These are phyloP conservation scores for Cheilosia vulpina DNA, from an alignment of 2,888 invertebrate species.

Conservation along the genomic window DNA sequence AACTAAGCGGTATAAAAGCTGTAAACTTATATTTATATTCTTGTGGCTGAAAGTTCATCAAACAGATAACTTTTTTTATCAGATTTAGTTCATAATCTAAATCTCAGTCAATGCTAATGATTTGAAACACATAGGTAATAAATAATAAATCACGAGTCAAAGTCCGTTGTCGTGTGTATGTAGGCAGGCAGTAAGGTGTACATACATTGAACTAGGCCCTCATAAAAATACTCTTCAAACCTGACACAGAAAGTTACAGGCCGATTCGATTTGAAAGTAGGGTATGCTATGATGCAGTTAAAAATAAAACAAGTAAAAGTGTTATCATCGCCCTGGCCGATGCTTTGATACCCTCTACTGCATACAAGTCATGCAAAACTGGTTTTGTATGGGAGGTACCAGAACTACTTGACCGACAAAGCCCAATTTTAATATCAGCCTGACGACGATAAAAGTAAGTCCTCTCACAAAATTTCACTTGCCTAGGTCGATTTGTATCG, in stretches of 20 bases:
- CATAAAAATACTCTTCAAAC: constrained; percentile 7
- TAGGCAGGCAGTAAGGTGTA: neutral
- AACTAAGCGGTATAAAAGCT: constrained; percentile 12
- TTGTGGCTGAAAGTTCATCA: neutral
- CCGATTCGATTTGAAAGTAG: neutral
- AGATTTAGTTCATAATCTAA: constrained; percentile 33
- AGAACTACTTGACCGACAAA: no score
- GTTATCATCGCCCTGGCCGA: no score
- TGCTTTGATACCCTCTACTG: no score
- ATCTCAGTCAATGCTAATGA: constrained; percentile 32
- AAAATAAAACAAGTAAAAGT: no score
- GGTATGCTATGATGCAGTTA: neutral
- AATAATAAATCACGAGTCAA: constrained; percentile 11
- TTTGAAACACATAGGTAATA: constrained; percentile 6
- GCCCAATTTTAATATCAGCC: no score
- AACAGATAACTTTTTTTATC: constrained; percentile 24
- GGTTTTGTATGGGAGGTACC: no score
- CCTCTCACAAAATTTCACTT: no score
- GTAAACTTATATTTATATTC: constrained; percentile 36
- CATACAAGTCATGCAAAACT: no score
- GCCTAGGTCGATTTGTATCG: no score
- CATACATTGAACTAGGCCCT: neutral
- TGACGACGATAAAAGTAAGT: no score
- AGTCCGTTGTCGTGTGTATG: neutral
- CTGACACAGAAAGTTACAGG: no score